Percentiles rank a stretch among this genome's conserved stretches.
These are phyloP conservation scores for Ctena decussata DNA, from an alignment of 2,888 invertebrate genomes.

Conservation along the genomic window DNA sequence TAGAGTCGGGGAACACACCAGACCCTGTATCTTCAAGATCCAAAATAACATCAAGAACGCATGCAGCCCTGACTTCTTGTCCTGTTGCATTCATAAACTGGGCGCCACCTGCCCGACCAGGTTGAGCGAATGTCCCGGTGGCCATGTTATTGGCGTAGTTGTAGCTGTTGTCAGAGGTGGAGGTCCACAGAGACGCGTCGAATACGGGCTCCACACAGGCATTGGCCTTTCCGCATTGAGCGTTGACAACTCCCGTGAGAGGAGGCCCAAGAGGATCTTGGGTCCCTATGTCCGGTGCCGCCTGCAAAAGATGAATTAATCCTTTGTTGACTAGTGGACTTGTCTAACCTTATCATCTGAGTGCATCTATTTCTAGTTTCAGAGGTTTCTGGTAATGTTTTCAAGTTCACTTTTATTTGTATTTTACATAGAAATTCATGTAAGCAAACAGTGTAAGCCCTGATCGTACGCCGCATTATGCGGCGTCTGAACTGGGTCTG, in stretches of 20 bases:
- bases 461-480: too few species aligned
- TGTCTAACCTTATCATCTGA: too few species aligned
- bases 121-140: slow-evolving; percentile 10
- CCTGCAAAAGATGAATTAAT: not conserved
- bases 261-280: not conserved
- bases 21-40: not conserved
- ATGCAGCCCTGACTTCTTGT: not conserved
- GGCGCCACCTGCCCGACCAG: not conserved
- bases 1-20: not conserved
- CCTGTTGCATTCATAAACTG: not conserved
- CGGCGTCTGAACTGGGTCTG: too few species aligned
- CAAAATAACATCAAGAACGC: not conserved
- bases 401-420: too few species aligned
- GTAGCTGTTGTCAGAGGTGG: not conserved
- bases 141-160: not conserved
- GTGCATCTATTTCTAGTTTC: too few species aligned
- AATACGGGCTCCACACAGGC: not conserved
- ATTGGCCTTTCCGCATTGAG: not conserved
- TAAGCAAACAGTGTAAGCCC: too few species aligned
- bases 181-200: not conserved
- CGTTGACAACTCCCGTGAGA: not conserved
- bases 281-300: not conserved
- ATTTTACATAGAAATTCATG: too few species aligned
- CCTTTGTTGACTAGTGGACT: too few species aligned
- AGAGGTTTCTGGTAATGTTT: too few species aligned